Base-by-base conservation (phyloP, 53 echinoderm and acorn worm genomes). In the Henricia sp. region DNA sequence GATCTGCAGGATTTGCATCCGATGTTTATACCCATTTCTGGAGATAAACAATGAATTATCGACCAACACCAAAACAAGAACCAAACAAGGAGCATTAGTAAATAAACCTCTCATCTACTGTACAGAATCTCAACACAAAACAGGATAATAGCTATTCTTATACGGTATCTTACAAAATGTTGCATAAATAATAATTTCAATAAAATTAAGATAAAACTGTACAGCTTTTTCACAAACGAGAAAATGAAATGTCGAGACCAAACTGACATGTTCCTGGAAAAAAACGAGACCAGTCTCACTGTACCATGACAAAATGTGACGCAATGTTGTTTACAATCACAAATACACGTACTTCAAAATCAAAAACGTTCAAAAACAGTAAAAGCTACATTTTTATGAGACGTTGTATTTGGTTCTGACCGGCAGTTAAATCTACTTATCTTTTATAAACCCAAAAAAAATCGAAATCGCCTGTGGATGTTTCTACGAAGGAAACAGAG, bases 121-220 rank as follows among this genome's bases (percentile, higher is more conserved):
- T 80, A 80, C 80, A 80, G 12, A 80, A 80, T 80, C 46, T 80
- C 19, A 63, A 80, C 80, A 80, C 62, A 80, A 80, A 80, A 41
- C 62, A 34, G 64, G 62, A 80, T 62, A 63, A 62, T 63, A 63
- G 43, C 63, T 63, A 63, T 56, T 43, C 46, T 80, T 57, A 37
- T 37, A 80, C 62, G 62, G 80, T 80, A 80, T 80, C 48, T 44
- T 80, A 80, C 80, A 80, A 80, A 80, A 80, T 24, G 80, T 80
- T 80, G 80, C 80, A 80, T 80, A 80, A 80, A 80, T 80, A 80
- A 80, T 80, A 80, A 80, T 80, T 80, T 80, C 80, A 80, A 80
- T 80, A 80, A 60, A 77, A 77, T 77, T 77, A 80, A 46, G 80
- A 80, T 80, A 80, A 80, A 77, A 80, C 44, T 80, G 63, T 80